Conservation (phyloP, 2,797 vertebrate species). For the Onychomys torridus region DNA sequence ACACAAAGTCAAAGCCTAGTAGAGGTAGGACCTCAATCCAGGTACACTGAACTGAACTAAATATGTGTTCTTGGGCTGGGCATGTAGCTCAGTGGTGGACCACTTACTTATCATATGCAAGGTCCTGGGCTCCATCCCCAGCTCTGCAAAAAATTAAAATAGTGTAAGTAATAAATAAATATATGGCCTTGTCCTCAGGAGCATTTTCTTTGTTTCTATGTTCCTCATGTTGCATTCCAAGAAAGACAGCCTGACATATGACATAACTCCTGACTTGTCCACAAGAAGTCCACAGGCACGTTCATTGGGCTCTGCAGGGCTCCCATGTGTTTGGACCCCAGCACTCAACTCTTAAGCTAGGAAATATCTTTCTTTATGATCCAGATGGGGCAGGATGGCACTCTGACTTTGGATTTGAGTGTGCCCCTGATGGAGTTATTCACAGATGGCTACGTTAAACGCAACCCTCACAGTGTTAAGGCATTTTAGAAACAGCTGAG, state of each 20-base stretch:
- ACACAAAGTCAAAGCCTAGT: background rate
- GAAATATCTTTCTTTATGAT: conserved; percentile 27
- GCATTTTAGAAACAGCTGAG: conserved; percentile 4
- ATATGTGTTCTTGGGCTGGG: background rate
- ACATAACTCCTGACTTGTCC: conserved; percentile 38
- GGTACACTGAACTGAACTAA: background rate
- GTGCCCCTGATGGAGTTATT: conserved; percentile 66
- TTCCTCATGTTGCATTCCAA: background rate
- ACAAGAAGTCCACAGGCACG: background rate
- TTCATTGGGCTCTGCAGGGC: background rate
- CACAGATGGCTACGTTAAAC: conserved; percentile 75
- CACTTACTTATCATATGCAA: background rate
- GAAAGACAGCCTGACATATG: background rate
- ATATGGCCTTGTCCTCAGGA: background rate
- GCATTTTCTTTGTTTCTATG: background rate
- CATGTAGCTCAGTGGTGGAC: background rate
- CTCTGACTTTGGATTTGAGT: conserved; percentile 68
- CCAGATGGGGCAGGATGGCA: conserved; percentile 20
- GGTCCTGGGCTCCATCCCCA: too few relatives aligned
- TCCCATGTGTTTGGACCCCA: background rate
- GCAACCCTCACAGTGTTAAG: conserved; percentile 52
- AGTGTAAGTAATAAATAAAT: background rate
- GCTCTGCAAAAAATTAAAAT: background rate
- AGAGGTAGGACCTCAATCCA: background rate
- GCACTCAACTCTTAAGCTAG: background rate